Conservation (phyloP, 2,888 invertebrate species). For the Neoascia interrupta region DNA sequence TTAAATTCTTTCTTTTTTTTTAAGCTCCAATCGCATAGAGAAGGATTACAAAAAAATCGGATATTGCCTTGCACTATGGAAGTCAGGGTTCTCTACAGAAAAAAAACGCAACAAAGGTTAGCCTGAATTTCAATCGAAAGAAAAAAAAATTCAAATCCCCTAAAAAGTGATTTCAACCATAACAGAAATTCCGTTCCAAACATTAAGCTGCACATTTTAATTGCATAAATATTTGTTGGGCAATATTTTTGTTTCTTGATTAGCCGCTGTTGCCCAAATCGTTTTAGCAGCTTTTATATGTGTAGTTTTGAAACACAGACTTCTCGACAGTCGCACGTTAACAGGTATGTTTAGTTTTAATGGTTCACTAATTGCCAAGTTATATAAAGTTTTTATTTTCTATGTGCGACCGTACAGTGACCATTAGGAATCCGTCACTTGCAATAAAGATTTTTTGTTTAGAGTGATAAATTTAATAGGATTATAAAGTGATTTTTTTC, state of each 20-base stretch:
- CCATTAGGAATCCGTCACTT: too few species aligned
- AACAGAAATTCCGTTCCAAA: slow-evolving; percentile 58
- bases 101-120: slow-evolving; percentile 33
- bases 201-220: slow-evolving; percentile 67
- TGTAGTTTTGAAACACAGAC: too few species aligned
- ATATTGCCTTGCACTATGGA: slow-evolving; percentile 31
- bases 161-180: slow-evolving; percentile 62
- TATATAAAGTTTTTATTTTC: too few species aligned
- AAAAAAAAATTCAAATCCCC: slow-evolving; percentile 27
- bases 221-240: slow-evolving; percentile 61
- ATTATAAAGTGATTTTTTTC: too few species aligned
- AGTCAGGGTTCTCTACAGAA: neutral
- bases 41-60: slow-evolving; percentile 19
- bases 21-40: neutral
- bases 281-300: slow-evolving; percentile 33
- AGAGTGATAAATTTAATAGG: too few species aligned
- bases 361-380: too few species aligned
- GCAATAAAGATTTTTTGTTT: too few species aligned
- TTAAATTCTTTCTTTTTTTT: slow-evolving; percentile 26
- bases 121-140: neutral
- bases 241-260: slow-evolving; percentile 67
- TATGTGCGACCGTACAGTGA: too few species aligned
- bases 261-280: slow-evolving; percentile 51
- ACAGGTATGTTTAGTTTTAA: too few species aligned
- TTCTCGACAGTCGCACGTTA: too few species aligned